Conservation (phyloP, 1,140 invertebrate species). For the Vanessa tameamea region DNA sequence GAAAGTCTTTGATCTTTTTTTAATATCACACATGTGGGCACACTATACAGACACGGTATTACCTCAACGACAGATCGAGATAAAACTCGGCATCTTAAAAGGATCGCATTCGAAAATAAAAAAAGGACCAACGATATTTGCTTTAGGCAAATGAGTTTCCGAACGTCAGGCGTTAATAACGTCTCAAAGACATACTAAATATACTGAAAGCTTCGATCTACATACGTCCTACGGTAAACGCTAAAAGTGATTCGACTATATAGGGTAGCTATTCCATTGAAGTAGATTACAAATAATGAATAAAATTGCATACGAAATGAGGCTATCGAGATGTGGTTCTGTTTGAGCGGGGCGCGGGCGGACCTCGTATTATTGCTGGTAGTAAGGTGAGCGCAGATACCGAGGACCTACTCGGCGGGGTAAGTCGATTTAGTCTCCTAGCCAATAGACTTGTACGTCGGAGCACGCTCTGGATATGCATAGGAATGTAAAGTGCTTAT, state of each 20-base stretch:
- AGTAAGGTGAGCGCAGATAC: no score
- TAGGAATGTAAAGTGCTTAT: no score
- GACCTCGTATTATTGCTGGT: no score
- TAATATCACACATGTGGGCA: constrained; percentile 8
- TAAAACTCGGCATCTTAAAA: constrained; percentile 66
- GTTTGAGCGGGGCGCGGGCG: constrained; percentile 55
- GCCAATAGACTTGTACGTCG: no score
- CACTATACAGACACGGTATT: constrained; percentile 37
- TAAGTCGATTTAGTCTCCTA: no score
- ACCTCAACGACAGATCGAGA: constrained; percentile 56
- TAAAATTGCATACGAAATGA: constrained; percentile 80
- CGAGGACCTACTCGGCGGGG: no score
- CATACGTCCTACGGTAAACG: constrained; percentile 69
- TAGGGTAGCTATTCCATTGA: constrained; percentile 72
- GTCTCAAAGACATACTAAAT: constrained; percentile 69
- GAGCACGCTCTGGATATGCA: no score
- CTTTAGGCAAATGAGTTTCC: constrained; percentile 75
- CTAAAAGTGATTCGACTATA: constrained; percentile 76
- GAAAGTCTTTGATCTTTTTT: constrained; percentile 5
- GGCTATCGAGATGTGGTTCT: constrained; percentile 59
- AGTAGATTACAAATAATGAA: constrained; percentile 81
- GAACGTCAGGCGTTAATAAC: constrained; percentile 64
- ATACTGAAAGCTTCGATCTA: constrained; percentile 77
- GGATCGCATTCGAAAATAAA: constrained; percentile 59
- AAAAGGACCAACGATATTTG: constrained; percentile 57